These are phyloP conservation scores for Caiman crocodilus DNA, from an alignment of 2,797 vertebrate genomes.

Conservation along the genomic window DNA sequence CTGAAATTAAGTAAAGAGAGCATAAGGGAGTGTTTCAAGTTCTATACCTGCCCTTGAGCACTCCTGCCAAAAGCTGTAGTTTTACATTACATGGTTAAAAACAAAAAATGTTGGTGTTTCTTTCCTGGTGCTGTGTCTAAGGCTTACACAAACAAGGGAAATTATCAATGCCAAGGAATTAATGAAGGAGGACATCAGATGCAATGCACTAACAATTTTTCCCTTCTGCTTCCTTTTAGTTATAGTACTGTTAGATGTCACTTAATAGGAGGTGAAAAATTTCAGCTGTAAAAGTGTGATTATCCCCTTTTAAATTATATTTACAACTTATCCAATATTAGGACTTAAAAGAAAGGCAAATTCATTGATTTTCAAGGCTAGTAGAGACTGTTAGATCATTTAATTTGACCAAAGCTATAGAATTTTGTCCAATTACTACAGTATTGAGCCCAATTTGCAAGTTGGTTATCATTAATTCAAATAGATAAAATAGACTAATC, in stretches of 20 bases:
- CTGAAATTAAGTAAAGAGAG: neutral
- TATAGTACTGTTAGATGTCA: neutral
- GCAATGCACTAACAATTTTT: neutral
- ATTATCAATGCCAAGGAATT: neutral
- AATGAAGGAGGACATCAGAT: neutral
- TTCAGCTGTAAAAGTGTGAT: neutral
- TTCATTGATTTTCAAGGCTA: neutral
- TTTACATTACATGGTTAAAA: neutral
- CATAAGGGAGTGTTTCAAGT: neutral
- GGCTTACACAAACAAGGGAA: neutral
- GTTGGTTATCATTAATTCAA: neutral
- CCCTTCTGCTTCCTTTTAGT: neutral
- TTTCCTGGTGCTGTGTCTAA: neutral
- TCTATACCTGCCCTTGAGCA: rapidly evolving
- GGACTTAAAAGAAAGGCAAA: neutral
- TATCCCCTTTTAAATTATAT: neutral
- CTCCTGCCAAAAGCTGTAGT: neutral
- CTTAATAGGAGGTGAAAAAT: neutral
- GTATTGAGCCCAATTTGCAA: neutral
- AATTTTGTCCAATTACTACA: neutral
- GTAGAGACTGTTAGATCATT: neutral
- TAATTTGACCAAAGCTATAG: neutral
- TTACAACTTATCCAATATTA: neutral
- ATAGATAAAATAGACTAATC: too few species aligned
- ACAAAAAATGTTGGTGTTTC: neutral